Base-by-base conservation (phyloP, 1,140 invertebrate genomes). In the Macrostomum lignano region DNA sequence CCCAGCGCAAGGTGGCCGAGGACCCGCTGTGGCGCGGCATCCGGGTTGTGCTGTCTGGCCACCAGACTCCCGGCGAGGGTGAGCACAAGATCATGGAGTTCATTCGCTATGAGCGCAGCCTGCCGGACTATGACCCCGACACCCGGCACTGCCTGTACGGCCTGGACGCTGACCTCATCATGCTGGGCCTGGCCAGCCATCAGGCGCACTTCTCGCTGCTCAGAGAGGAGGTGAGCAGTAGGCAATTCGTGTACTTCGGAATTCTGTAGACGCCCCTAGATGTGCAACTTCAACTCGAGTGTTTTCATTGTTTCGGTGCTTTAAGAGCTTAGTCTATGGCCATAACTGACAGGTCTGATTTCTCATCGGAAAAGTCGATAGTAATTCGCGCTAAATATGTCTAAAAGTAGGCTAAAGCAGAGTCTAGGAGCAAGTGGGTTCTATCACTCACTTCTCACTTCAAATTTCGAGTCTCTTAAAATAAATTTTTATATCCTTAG, bases 21-120 rank as follows among this genome's bases (percentile, higher is more conserved):
- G 66, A 88, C 52, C 67, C 68, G 32, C 44, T 70, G 3, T 93
- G 82, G 82, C 66, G 70, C 36, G 45, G 51, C 22, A 44, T 55
- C 17, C 43, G 51, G 39, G 41, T 62, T 21, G 50, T 49, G 38
- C 38, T 60, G 10, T 57, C 56, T 15, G 59, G 60, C 7, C 60
- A 61, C 30, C 43, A 77, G 72, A 74, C 73, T 3, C 79, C 81
- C 15, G 82, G 82, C 10, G 84, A 94, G 65, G 84, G 84, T 3
- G 84, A 94, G 58, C 84, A 94, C 51, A 94, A 93, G 60, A 84
- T 93, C 29, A 88, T 91, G 81, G 82, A 93, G 51, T 91, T 78
- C 47, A 88, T 94, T 40, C 62, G 82, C 19, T 76, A 72, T 55
- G 61, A 75, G 47, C 72, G 74, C 44, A 65, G 74, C 0, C 67